phyloP scores from a whole-genome alignment of 2,888 invertebrate species.

The Balanococcus diminutus region DNA sequence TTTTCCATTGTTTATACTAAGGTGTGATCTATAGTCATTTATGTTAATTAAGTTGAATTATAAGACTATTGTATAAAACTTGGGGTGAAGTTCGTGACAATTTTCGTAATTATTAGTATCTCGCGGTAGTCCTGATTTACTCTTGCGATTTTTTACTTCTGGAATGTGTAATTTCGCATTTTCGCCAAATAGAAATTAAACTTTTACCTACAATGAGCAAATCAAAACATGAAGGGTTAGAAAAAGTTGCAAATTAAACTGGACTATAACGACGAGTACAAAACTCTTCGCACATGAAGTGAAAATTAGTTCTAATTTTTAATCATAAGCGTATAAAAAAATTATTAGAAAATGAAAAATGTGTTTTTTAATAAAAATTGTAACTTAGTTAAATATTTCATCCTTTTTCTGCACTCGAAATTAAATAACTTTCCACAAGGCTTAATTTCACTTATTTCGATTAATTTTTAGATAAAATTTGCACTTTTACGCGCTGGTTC shows the following conservation, averaged over 20 bases:
- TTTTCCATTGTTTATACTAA: neutral
- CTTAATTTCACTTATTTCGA: neutral
- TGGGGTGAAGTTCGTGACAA: conserved; percentile 8
- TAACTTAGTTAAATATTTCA: neutral
- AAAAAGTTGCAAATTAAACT: neutral
- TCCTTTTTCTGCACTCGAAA: neutral
- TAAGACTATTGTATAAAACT: neutral
- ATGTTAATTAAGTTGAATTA: neutral
- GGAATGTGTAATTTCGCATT: neutral
- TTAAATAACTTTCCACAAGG: neutral
- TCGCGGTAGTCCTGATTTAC: too few relatives aligned
- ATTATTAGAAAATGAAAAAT: neutral
- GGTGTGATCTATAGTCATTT: neutral
- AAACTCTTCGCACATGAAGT: neutral
- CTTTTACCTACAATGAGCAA: neutral
- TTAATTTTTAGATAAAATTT: neutral
- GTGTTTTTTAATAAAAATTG: neutral
- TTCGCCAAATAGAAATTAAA: neutral
- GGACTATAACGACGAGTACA: too few relatives aligned
- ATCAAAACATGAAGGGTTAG: neutral
- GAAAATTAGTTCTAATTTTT: neutral
- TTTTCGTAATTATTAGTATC: conserved; percentile 7
- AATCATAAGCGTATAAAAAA: neutral
- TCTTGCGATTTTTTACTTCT: neutral
- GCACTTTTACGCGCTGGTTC: too few relatives aligned